phyloP scores from a whole-genome alignment of 2,797 vertebrate species.

The Semaprochilodus insignis region DNA sequence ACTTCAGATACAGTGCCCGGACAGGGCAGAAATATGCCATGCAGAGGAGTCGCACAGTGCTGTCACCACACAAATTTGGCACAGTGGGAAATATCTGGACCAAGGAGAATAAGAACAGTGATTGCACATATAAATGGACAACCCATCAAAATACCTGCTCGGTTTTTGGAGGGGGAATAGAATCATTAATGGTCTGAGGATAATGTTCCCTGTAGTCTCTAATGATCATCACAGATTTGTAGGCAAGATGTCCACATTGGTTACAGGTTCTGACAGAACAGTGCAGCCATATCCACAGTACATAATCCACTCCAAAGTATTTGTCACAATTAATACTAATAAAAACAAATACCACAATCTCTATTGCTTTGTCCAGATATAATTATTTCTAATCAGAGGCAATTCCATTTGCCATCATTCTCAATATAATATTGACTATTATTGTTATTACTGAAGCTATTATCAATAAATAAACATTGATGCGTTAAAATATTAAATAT shows the following conservation, averaged over 20 bases:
- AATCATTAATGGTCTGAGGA: conserved; percentile 15
- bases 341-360: conserved; percentile 65
- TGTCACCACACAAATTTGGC: conserved; percentile 56
- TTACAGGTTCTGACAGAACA: conserved; percentile 69
- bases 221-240: background rate
- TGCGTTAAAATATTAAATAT: conserved; percentile 80
- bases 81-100: conserved; percentile 52
- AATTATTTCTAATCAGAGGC: conserved; percentile 53
- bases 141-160: conserved; percentile 13
- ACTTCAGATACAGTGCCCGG: conserved; percentile 58
- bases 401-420: conserved; percentile 50
- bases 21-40: conserved; percentile 54
- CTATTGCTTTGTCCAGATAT: conserved; percentile 78
- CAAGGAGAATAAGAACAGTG: conserved; percentile 28
- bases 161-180: background rate
- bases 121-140: conserved; percentile 7
- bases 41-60: conserved; percentile 57
- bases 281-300: conserved; percentile 71
- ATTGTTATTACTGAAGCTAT: conserved; percentile 30
- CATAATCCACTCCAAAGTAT: conserved; percentile 62
- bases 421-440: conserved; percentile 56
- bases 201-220: background rate
- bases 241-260: conserved; percentile 66
- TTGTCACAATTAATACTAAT: conserved; percentile 65
- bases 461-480: conserved; percentile 65